A percentile compares a stretch with the other conserved stretches of the same genome.
Conservation (phyloP, 2,888 invertebrate genomes). For the Osmoderma eremita region DNA sequence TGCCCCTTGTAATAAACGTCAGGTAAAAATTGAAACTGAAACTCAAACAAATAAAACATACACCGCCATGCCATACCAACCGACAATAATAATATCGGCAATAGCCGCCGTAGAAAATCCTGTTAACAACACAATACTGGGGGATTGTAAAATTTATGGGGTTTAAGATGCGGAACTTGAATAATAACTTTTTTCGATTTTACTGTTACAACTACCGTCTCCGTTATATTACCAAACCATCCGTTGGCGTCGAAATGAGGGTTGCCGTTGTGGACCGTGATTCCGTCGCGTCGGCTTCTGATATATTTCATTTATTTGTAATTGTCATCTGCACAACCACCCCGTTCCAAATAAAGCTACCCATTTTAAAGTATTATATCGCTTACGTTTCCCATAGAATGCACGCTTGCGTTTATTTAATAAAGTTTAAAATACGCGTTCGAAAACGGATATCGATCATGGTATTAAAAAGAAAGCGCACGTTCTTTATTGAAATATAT, state of each 20-base stretch:
- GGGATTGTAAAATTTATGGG: constrained; percentile 20
- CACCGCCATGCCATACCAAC: too few species aligned
- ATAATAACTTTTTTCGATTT: constrained; percentile 6
- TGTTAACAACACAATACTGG: constrained; percentile 7
- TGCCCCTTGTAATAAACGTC: too few species aligned
- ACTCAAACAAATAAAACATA: too few species aligned
- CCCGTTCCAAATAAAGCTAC: constrained; percentile 2
- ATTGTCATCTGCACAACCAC: constrained; percentile 16
- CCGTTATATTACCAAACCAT: constrained; percentile 6
- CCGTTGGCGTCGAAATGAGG: constrained; percentile 9
- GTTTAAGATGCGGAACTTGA: constrained; percentile 18
- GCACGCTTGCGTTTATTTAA: constrained; percentile 22
- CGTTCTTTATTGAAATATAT: background rate
- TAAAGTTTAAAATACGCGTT: constrained; percentile 24
- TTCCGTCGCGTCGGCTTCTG: constrained; percentile 2
- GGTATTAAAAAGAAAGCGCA: constrained; percentile 17
- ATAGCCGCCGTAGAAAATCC: background rate
- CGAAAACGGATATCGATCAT: constrained; percentile 25
- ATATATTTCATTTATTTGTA: constrained; percentile 22
- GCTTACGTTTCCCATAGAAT: constrained; percentile 16
- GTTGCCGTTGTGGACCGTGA: constrained; percentile 4
- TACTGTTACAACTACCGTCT: constrained; percentile 6
- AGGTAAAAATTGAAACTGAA: too few species aligned
- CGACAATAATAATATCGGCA: constrained; percentile 1
- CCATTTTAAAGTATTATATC: background rate